Percentiles rank a stretch among this genome's conserved stretches.
These are phyloP conservation scores for Scomber japonicus DNA, from an alignment of 2,113 vertebrate genomes.

Conservation along the genomic window DNA sequence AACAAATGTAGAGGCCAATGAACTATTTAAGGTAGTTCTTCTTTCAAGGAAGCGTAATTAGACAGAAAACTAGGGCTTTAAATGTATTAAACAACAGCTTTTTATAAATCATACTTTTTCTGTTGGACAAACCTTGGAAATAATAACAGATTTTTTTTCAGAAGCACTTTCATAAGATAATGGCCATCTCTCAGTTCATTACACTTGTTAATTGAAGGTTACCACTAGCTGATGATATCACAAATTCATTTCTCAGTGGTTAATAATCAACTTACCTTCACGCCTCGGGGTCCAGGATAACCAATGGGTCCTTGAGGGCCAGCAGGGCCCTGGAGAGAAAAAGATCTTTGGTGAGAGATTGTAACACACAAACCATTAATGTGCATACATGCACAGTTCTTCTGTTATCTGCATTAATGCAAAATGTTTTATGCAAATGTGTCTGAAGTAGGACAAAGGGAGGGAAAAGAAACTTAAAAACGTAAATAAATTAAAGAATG, in stretches of 20 bases:
- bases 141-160: conserved; percentile 8
- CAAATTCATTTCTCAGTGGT: background rate
- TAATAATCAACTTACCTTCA: conserved; percentile 90
- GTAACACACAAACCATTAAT: conserved; percentile 13
- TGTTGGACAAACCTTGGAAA: conserved; percentile 13
- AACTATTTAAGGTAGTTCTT: background rate
- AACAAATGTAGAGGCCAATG: background rate
- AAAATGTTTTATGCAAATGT: conserved; percentile 45
- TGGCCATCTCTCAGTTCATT: conserved; percentile 6
- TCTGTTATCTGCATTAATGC: conserved; percentile 23
- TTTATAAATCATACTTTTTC: background rate
- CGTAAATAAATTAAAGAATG: background rate
- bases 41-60: background rate
- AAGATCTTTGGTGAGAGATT: conserved; percentile 33
- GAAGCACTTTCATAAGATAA: conserved; percentile 12
- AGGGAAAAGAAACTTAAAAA: conserved; percentile 3
- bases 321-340: conserved; percentile 89
- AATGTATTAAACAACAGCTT: background rate
- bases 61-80: background rate
- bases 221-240: background rate
- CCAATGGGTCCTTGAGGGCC: conserved; percentile 96
- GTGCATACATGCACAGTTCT: background rate
- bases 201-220: background rate
- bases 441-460: conserved; percentile 25
- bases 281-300: conserved; percentile 94